Base-by-base conservation (phyloP, 2,797 vertebrate genomes). In the Artibeus lituratus region DNA sequence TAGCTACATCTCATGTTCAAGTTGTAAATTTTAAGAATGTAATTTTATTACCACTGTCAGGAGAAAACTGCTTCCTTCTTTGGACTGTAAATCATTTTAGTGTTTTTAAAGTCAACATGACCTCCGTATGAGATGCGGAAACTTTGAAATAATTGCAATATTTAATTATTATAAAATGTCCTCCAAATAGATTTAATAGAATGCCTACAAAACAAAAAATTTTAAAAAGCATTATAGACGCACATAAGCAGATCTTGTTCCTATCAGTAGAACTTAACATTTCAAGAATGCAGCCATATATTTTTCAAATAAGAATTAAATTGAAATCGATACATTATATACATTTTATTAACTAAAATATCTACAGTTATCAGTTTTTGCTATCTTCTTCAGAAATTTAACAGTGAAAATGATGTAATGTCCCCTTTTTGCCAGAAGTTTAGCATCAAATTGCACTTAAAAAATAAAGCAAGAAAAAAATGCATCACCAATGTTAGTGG, bases 381-480 rank as follows among this genome's bases (percentile, higher is more conserved):
- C 2, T 59, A 5, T 19, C 35, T 3, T 77, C 87, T 91, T 9
- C 2, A 47, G 49, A 96, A 81, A 77, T 49, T 96, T 98, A 94
- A 91, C 84, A 98, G 96, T 97, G 90, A 51, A 87, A 32, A 96
- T 98, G 92, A 95, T 95, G 94, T 39, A 91, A n/a, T 92, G 84
- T 94, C 59, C 95, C 26, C 78, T 96, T 90, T 96, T 98, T 98
- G 90, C 69, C 77, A 95, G 21, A 59, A 47, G 72, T 12, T 98
- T 98, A 98, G 97, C 95, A 97, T 67, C 67, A 96, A 97, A 98
- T 97, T 98, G 91, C 21, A 76, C 65, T 97, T 90, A 83, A 97
- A 97, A 95, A 67, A 51, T 5, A 12, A 72, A 55, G 57, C 9
- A 39, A 80, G 10, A 53, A 80, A 77, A 91, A 84, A 91, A 96